Percentiles rank a stretch among this genome's conserved stretches.
Evolutionary conservation across 2,113 vertebrate genomes (phyloP).

Genomic region (Chrysemys picta): DNA sequence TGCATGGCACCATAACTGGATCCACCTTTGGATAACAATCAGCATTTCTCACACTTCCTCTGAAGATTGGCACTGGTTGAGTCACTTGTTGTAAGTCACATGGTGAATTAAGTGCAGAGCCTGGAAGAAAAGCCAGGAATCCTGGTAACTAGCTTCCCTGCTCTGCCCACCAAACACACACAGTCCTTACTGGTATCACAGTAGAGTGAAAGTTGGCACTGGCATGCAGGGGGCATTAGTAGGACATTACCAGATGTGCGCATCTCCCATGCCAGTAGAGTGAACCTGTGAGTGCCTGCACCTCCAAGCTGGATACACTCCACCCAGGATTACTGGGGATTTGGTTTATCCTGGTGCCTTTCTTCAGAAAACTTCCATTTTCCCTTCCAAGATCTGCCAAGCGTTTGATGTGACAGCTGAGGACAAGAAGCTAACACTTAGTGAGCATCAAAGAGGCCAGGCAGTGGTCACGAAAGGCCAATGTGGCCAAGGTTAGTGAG

Average conservation of each 20-base stretch:
- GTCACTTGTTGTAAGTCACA: not conserved
- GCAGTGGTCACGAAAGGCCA: fast-evolving
- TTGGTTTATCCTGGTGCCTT: not conserved
- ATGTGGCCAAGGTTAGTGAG: not conserved
- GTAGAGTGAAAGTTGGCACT: not conserved
- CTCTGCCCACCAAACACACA: fast-evolving
- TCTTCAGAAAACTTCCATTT: not conserved
- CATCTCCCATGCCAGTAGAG: not conserved
- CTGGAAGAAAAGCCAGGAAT: not conserved
- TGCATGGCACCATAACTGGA: not conserved
- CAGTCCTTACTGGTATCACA: not conserved
- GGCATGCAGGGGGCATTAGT: no score
- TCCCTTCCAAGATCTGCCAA: not conserved
- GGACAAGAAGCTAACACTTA: not conserved
- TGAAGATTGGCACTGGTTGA: not conserved
- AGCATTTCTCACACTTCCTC: not conserved
- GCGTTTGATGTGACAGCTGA: not conserved
- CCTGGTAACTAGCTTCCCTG: not conserved
- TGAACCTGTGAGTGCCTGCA: no score
- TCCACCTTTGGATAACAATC: not conserved
- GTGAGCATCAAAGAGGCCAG: not conserved
- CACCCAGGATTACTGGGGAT: no score
- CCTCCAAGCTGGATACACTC: no score
- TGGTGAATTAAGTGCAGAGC: no score
- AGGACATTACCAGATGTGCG: not conserved